Percentiles rank a stretch among this genome's conserved stretches.
Conservation (phyloP, 2,113 vertebrate genomes). For the Nycticryphes semicollaris region DNA sequence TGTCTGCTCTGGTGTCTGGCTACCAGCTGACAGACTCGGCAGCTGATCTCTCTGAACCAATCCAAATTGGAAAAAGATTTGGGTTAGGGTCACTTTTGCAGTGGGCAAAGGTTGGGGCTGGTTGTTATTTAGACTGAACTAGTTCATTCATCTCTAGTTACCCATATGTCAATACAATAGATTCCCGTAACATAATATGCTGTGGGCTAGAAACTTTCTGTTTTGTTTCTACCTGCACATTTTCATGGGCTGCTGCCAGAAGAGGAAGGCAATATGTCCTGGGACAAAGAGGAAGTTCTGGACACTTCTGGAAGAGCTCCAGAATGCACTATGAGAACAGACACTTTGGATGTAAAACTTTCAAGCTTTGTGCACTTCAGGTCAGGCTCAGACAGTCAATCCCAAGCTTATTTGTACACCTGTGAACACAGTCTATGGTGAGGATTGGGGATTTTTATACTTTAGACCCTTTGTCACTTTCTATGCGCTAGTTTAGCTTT, state of each 20-base stretch:
- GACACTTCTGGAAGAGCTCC: conserved; percentile 6
- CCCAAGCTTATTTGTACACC: neutral
- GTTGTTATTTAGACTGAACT: conserved; percentile 64
- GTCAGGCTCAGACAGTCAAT: neutral
- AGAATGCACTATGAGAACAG: neutral
- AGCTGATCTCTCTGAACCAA: conserved; percentile 67
- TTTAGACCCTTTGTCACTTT: neutral
- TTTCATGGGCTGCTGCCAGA: conserved; percentile 15
- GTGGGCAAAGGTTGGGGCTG: conserved; percentile 68
- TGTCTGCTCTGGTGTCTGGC: conserved; percentile 66
- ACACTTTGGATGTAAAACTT: neutral
- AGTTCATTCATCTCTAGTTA: conserved; percentile 66
- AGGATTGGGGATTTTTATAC: neutral
- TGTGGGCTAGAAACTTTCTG: neutral
- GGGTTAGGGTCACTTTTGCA: conserved; percentile 63
- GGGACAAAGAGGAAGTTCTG: conserved; percentile 11
- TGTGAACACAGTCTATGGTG: neutral
- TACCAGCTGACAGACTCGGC: conserved; percentile 63
- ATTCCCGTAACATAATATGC: conserved; percentile 24
- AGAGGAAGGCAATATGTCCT: neutral
- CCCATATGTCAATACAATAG: conserved; percentile 60
- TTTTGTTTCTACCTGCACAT: conserved; percentile 18
- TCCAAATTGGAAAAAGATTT: conserved; percentile 60
- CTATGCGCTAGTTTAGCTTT: neutral
- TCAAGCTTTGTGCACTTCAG: neutral